Percentiles rank a stretch among this genome's conserved stretches.
Conservation (phyloP, 1,140 invertebrate species). For the Anastrepha obliqua region DNA sequence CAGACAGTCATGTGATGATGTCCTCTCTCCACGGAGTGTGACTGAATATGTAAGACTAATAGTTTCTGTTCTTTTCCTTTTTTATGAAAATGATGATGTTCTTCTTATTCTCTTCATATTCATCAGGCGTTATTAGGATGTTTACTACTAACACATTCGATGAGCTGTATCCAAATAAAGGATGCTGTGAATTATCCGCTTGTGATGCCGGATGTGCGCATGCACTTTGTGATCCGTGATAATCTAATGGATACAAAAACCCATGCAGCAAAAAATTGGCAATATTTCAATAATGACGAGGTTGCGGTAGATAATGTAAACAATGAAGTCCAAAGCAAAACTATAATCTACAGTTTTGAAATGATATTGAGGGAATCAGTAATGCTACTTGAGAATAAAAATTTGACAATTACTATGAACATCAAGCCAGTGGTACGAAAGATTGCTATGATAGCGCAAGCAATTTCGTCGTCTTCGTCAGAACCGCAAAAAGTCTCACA, state of each 20-base stretch:
- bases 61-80: too few species aligned
- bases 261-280: background rate
- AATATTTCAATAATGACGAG: background rate
- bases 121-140: background rate
- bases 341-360: background rate
- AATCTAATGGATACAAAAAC: background rate
- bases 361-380: background rate
- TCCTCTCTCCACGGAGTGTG: too few species aligned
- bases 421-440: background rate
- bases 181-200: background rate
- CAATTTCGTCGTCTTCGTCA: background rate
- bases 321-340: background rate
- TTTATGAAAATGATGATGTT: too few species aligned
- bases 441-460: background rate
- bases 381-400: background rate
- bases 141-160: background rate
- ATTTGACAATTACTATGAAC: background rate
- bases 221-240: background rate
- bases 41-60: too few species aligned
- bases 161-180: background rate
- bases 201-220: background rate
- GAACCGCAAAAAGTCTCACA: background rate
- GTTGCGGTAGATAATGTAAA: background rate
- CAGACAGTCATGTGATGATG: too few species aligned
- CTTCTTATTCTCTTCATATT: too few species aligned